Evolutionary conservation across 2,888 invertebrate species (phyloP), one percentile per base, ranked within the genome.

Genomic region (Poecilobothrus nobilitatus): DNA sequence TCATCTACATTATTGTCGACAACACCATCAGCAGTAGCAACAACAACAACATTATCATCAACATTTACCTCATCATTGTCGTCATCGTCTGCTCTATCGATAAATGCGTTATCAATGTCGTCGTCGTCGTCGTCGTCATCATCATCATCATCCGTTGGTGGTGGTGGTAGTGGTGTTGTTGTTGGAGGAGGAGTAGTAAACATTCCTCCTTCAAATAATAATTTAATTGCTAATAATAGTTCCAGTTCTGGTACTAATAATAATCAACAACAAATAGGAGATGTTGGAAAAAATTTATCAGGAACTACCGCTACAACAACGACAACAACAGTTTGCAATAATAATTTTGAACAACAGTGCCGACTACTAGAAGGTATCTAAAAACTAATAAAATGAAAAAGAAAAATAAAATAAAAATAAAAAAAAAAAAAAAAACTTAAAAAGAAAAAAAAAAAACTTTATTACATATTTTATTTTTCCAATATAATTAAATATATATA

Each of bases 331-430:
- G 70, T 75, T 75, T 73, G 75, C 76, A 76, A 76, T 74, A 70
- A 76, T 75, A 71, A 77, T 75, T 74, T 79, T 73, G 81, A 79
- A 78, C 81, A 81, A 76, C 81, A 81, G 70, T 79, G 78, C 73
- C 81, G 80, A 73, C 75, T 80, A 76, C 79, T 81, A 78, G 81
- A 81, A 81, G 81, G 81, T 81, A 81, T 80, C 79, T 77, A 76
- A 76, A 75, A 68, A 73, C 72, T 70, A 73, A 71, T 67, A 68
- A 71, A 67, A 72, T 12, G 34, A 63, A 53, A 68, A 64, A 63
- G 66, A 71, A 67, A 69, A 62, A 72, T 70, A 71, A 67, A 70
- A 66, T 69, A 69, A 68, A 53, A 69, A 71, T 70, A 72, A 71
- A 71, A 68, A 70, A 70, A 71, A 72, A 70, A 73, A 72, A 67